Conservation (phyloP, 2,113 vertebrate species). For the Prunella fulvescens region DNA sequence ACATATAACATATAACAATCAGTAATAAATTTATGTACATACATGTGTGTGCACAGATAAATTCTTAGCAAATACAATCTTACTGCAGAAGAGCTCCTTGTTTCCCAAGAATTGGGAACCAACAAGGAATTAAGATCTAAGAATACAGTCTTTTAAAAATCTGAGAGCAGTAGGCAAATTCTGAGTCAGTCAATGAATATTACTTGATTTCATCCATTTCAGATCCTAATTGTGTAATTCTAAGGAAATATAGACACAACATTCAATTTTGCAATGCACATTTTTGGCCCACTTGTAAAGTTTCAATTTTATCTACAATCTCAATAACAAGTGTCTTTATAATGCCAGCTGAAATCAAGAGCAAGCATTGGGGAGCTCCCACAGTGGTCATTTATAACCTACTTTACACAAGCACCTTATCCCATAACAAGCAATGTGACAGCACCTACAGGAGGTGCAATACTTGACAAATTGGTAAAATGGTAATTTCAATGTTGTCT, state of each 20-base stretch:
- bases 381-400: neutral
- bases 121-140: neutral
- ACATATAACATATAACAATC: neutral
- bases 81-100: neutral
- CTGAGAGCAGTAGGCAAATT: neutral
- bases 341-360: neutral
- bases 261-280: neutral
- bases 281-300: neutral
- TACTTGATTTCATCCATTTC: neutral
- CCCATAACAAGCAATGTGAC: neutral
- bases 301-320: neutral
- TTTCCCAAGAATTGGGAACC: neutral
- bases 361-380: neutral
- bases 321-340: neutral
- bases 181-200: neutral
- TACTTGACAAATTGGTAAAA: neutral
- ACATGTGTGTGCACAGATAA: neutral
- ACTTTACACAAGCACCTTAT: neutral
- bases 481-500: neutral
- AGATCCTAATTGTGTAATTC: neutral
- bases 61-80: neutral
- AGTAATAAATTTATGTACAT: neutral
- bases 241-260: neutral
- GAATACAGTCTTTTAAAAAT: neutral
- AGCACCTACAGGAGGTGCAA: neutral